These are phyloP conservation scores for Spondyliosoma cantharus DNA, from an alignment of 2,797 vertebrate genomes.

Conservation along the genomic window DNA sequence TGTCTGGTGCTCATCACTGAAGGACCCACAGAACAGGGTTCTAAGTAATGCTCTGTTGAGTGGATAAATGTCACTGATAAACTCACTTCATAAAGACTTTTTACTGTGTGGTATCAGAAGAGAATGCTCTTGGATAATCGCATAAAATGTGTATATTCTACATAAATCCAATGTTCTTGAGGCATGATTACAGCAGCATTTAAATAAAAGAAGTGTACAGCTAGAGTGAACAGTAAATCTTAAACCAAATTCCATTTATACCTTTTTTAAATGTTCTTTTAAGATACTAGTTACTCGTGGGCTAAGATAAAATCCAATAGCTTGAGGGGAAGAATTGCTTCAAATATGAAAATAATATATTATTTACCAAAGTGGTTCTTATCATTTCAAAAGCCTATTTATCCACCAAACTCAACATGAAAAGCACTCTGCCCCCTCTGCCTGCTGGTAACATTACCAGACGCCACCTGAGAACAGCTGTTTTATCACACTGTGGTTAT, in stretches of 20 bases:
- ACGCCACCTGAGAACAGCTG: not conserved
- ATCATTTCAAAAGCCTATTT: slow-evolving; percentile 7
- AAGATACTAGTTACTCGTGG: not conserved
- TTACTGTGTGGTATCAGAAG: not conserved
- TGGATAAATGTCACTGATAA: not conserved
- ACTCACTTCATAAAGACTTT: not conserved
- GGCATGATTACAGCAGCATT: not conserved
- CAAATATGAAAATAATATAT: slow-evolving; percentile 15
- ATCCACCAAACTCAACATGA: slow-evolving; percentile 3
- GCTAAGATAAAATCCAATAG: slow-evolving; percentile 9
- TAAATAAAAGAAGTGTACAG: not conserved
- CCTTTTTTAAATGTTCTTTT: slow-evolving; percentile 8
- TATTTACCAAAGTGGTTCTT: slow-evolving; percentile 1
- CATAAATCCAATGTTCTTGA: not conserved
- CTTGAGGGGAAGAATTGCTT: slow-evolving; percentile 9
- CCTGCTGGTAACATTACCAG: not conserved
- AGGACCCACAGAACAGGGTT: slow-evolving; percentile 7
- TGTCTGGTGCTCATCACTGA: slow-evolving; percentile 36
- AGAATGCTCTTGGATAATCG: not conserved
- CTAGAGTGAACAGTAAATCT: not conserved
- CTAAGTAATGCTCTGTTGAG: slow-evolving; percentile 7
- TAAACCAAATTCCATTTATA: rapidly evolving
- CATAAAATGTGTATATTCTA: not conserved
- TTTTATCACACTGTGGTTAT: not conserved
- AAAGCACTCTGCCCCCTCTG: not conserved